phyloP scores from a whole-genome alignment of 2,113 vertebrate species.

The Hydrolagus affinis region DNA sequence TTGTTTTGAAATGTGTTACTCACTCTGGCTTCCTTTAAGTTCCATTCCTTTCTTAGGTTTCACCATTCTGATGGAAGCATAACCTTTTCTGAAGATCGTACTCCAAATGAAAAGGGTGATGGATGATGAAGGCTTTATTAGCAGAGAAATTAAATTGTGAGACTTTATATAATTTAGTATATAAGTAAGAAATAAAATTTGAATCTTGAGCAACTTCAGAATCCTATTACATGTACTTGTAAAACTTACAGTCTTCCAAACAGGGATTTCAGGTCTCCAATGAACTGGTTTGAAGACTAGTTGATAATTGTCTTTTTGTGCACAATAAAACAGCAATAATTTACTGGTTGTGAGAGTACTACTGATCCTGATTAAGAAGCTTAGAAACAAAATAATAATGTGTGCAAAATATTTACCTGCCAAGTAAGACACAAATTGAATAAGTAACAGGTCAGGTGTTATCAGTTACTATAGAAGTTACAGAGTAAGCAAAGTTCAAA shows the following conservation, averaged over 20 bases:
- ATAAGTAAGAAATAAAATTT: neutral
- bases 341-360: neutral
- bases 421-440: neutral
- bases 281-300: neutral
- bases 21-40: constrained; percentile 29
- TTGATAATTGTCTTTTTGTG: neutral
- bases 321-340: constrained; percentile 4
- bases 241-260: neutral
- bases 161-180: neutral
- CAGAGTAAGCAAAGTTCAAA: neutral
- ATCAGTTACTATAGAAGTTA: neutral
- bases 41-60: neutral
- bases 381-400: constrained; percentile 8
- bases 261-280: neutral
- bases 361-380: neutral
- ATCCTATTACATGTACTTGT: neutral
- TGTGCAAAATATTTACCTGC: neutral
- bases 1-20: constrained; percentile 19
- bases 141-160: neutral
- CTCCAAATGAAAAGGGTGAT: neutral
- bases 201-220: neutral
- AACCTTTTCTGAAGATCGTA: neutral
- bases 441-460: neutral
- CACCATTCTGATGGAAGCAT: constrained; percentile 17
- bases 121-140: neutral